A percentile compares a stretch with the other conserved stretches of the same genome.
These are phyloP conservation scores for Actinia tenebrosa DNA, from an alignment of 64 coral and sea anemone species.

Conservation along the genomic window DNA sequence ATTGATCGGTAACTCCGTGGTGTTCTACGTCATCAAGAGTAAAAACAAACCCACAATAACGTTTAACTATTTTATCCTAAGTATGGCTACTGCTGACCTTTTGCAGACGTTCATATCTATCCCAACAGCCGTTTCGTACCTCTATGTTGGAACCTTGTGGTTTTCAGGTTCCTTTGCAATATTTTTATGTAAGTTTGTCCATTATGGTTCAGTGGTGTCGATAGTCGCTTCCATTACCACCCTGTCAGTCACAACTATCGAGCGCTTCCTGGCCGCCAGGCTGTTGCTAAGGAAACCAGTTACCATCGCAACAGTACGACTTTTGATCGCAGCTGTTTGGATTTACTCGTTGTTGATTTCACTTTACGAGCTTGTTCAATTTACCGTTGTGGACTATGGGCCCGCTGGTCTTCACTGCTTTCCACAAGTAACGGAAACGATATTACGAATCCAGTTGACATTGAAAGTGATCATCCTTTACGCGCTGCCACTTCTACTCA, in stretches of 20 bases:
- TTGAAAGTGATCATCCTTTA: constrained; percentile 24
- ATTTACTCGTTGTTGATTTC: constrained; percentile 22
- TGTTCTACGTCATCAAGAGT: constrained; percentile 28
- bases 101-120: constrained; percentile 21
- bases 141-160: constrained; percentile 17
- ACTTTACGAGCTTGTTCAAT: constrained; percentile 9
- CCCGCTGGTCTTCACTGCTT: not conserved
- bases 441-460: not conserved
- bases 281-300: constrained; percentile 48
- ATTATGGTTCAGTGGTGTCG: constrained; percentile 13
- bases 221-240: constrained; percentile 42
- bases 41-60: constrained; percentile 24
- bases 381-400: not conserved
- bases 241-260: constrained; percentile 43
- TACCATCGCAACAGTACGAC: constrained; percentile 10
- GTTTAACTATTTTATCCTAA: constrained; percentile 60
- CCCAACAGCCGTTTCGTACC: not conserved
- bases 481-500: constrained; percentile 19
- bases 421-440: not conserved
- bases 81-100: constrained; percentile 39
- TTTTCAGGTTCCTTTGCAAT: constrained; percentile 43
- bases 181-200: constrained; percentile 47
- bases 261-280: constrained; percentile 45
- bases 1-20: constrained; percentile 33
- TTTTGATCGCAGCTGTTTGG: constrained; percentile 31